Conservation (phyloP, 2,797 vertebrate genomes). For the Setipinna tenuifilis region DNA sequence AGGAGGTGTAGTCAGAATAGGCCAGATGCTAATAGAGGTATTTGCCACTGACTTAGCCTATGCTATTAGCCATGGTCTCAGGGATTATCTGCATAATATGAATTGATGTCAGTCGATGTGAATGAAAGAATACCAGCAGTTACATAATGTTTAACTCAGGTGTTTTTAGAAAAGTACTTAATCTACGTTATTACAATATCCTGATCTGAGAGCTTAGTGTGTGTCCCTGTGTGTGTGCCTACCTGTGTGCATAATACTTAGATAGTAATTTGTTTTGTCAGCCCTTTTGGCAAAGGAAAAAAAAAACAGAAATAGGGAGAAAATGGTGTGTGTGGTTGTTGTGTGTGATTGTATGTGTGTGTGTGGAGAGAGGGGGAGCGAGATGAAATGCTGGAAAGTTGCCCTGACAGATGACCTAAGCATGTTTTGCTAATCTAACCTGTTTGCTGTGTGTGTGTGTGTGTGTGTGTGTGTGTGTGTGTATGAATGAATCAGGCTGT, state of each 20-base stretch:
- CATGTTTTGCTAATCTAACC: too few species aligned
- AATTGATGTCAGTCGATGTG: neutral
- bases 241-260: too few species aligned
- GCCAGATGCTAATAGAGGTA: neutral
- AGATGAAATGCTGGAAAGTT: too few species aligned
- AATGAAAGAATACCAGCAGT: neutral
- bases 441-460: neutral
- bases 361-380: neutral
- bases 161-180: neutral
- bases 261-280: too few species aligned
- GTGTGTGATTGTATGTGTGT: constrained; percentile 34
- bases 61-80: neutral
- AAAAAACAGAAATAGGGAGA: too few species aligned
- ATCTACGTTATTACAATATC: constrained; percentile 1
- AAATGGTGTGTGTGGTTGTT: too few species aligned
- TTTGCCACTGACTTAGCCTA: neutral
- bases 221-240: too few species aligned
- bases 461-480: constrained; percentile 17
- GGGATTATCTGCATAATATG: neutral
- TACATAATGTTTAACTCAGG: constrained; percentile 12
- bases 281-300: too few species aligned
- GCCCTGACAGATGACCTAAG: too few species aligned
- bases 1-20: neutral
- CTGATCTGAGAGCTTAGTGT: neutral
- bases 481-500: constrained; percentile 27